A percentile compares a stretch with the other conserved stretches of the same genome.
phyloP scores from a whole-genome alignment of 2,888 invertebrate genomes.

The Caenorhabditis imperialis region DNA sequence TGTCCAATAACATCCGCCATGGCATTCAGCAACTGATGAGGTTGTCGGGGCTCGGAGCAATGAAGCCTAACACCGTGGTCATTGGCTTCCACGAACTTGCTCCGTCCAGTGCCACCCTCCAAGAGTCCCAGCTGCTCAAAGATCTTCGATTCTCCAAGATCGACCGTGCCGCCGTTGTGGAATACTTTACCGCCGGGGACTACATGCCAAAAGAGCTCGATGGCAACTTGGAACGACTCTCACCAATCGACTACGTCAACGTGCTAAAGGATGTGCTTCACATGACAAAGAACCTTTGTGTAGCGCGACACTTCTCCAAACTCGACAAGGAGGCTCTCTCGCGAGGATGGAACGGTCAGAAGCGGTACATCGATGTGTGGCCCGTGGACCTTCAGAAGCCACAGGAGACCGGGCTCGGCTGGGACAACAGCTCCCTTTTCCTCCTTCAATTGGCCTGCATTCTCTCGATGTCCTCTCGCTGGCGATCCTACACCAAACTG shows the following conservation, averaged over 20 bases:
- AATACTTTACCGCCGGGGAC: slow-evolving; percentile 76
- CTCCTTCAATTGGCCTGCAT: slow-evolving; percentile 97
- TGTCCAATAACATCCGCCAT: slow-evolving; percentile 88
- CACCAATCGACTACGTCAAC: slow-evolving; percentile 84
- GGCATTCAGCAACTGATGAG: slow-evolving; percentile 89
- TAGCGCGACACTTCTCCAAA: slow-evolving; percentile 91
- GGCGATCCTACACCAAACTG: slow-evolving; percentile 87
- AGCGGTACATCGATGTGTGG: slow-evolving; percentile 92
- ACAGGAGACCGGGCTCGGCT: slow-evolving; percentile 84
- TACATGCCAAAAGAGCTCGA: slow-evolving; percentile 70
- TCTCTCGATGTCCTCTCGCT: slow-evolving; percentile 83
- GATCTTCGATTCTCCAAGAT: slow-evolving; percentile 76
- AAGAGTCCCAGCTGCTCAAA: slow-evolving; percentile 74
- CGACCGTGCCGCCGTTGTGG: slow-evolving; percentile 77
- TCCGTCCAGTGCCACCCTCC: slow-evolving; percentile 86
- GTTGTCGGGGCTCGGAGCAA: slow-evolving; percentile 90
- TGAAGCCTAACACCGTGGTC: slow-evolving; percentile 98
- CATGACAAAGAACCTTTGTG: slow-evolving; percentile 93
- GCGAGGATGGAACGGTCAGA: slow-evolving; percentile 69
- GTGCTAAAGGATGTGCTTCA: slow-evolving; percentile 90
- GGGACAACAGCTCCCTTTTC: slow-evolving; percentile 89
- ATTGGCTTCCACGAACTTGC: slow-evolving; percentile 91
- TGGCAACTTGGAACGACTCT: slow-evolving; percentile 65
- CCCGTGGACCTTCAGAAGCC: slow-evolving; percentile 92
- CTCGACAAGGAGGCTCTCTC: slow-evolving; percentile 83